Evolutionary conservation across 2,113 vertebrate species (phyloP).

Genomic region (Mustela nigripes): DNA sequence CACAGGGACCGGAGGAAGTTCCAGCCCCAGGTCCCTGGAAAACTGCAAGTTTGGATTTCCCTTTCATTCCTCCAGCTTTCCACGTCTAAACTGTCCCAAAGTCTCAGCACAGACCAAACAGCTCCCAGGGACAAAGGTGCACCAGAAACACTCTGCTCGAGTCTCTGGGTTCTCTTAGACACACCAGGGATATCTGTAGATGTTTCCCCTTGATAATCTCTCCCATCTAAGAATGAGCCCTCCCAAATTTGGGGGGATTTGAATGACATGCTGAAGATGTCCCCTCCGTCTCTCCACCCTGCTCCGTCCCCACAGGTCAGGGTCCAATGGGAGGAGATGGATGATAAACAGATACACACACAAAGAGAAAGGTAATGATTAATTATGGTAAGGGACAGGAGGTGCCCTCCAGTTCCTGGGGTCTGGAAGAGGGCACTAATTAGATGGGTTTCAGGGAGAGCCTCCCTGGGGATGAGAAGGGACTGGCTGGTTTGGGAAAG

Average conservation of each 20-base stretch:
- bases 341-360: not conserved
- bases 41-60: not conserved
- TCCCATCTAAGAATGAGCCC: not conserved
- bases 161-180: not conserved
- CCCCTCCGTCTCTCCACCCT: not conserved
- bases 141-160: not conserved
- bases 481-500: not conserved
- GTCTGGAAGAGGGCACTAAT: not conserved
- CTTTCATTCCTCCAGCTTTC: not conserved
- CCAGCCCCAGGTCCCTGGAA: not conserved
- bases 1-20: no score
- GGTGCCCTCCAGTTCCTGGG: not conserved
- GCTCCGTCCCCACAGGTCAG: not conserved
- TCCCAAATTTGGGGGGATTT: not conserved
- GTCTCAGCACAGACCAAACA: not conserved
- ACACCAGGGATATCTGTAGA: not conserved
- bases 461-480: not conserved
- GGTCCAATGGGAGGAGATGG: not conserved
- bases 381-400: not conserved
- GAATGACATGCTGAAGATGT: not conserved
- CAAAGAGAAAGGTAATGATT: conserved; percentile 4
- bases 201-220: not conserved
- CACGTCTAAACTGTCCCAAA: not conserved
- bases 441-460: not conserved
- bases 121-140: not conserved